These are phyloP conservation scores for Catharus minimus DNA, from an alignment of 2,113 vertebrate genomes.

Conservation along the genomic window DNA sequence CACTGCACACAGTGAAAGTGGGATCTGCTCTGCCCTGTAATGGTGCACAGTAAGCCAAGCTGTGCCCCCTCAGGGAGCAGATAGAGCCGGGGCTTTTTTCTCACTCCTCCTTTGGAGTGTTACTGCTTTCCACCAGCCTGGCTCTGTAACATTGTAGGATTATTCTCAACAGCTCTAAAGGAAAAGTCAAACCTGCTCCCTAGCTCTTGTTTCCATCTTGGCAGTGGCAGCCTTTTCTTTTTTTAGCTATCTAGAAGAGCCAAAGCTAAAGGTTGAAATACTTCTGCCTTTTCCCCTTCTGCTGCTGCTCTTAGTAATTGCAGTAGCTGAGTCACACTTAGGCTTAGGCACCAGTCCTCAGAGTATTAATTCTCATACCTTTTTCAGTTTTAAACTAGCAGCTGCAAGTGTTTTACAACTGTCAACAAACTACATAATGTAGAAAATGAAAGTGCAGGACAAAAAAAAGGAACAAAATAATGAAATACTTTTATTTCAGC, in stretches of 20 bases:
- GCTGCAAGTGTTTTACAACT: background rate
- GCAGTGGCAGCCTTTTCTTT: background rate
- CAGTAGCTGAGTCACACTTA: background rate
- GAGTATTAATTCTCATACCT: background rate
- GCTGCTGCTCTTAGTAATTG: background rate
- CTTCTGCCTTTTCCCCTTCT: background rate
- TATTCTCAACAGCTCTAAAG: background rate
- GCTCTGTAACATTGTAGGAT: background rate
- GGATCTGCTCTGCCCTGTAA: background rate
- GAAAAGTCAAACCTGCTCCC: background rate
- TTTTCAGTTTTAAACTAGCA: background rate
- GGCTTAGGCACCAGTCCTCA: too few relatives aligned
- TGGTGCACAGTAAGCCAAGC: background rate
- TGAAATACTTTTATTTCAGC: background rate
- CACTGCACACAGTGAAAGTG: background rate
- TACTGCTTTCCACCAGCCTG: background rate
- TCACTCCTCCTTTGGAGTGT: rapidly evolving
- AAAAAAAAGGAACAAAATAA: background rate
- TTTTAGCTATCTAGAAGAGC: background rate
- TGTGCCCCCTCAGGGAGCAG: background rate
- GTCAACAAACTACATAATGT: background rate
- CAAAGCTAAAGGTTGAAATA: background rate
- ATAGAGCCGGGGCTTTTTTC: rapidly evolving
- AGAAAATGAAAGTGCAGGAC: background rate
- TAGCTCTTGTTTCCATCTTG: background rate